Percentiles rank a stretch among this genome's conserved stretches.
Evolutionary conservation across 2,888 invertebrate species (phyloP).

Genomic region (Chloroclystis v-ata): DNA sequence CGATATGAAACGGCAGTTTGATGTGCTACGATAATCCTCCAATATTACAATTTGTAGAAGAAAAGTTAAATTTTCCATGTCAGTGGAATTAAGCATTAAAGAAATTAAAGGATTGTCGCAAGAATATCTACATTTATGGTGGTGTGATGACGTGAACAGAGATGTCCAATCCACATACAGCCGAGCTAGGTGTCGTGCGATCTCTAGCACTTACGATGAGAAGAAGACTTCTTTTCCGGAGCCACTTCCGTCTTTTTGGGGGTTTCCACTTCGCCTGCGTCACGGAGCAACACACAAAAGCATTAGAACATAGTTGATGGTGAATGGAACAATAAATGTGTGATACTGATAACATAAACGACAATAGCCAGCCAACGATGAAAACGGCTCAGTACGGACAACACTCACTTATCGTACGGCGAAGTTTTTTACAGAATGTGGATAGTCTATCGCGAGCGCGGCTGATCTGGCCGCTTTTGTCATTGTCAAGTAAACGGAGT

Average conservation of each 20-base stretch:
- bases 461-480: constrained; percentile 65
- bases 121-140: constrained; percentile 20
- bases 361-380: constrained; percentile 14
- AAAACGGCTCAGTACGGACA: constrained; percentile 26
- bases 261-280: constrained; percentile 75
- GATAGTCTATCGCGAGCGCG: constrained; percentile 68
- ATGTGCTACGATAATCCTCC: constrained; percentile 39
- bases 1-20: constrained; percentile 25
- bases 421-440: constrained; percentile 72
- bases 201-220: constrained; percentile 76
- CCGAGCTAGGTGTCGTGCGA: constrained; percentile 48
- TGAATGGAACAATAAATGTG: constrained; percentile 37
- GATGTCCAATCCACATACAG: constrained; percentile 16
- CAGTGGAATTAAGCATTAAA: too few species aligned
- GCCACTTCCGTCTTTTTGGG: constrained; percentile 74
- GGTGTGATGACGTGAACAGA: constrained; percentile 26
- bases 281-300: constrained; percentile 74
- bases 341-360: constrained; percentile 31
- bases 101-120: constrained; percentile 38
- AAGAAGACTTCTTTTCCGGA: constrained; percentile 71
- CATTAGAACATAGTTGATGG: constrained; percentile 67
- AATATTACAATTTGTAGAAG: neutral
- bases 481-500: constrained; percentile 63
- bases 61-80: neutral
- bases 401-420: constrained; percentile 75